Evolutionary conservation across 2,888 invertebrate species (phyloP).

Genomic region (Amblyjoppa proteus): DNA sequence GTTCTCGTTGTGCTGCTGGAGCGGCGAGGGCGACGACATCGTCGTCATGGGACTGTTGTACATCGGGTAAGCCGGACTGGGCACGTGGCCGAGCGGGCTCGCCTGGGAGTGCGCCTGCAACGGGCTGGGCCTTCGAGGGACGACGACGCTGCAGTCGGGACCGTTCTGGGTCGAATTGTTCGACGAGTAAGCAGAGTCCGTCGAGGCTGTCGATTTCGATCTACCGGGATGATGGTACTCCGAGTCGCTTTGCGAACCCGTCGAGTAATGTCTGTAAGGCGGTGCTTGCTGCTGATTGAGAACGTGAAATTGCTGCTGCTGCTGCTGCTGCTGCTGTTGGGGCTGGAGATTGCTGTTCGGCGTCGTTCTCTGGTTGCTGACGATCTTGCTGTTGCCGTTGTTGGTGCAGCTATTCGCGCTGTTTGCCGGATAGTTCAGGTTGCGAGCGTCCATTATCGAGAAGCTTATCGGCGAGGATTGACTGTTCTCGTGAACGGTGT

Average conservation of each 20-base stretch:
- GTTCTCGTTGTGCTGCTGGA: constrained; percentile 87
- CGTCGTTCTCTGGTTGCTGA: constrained; percentile 75
- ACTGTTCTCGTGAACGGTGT: constrained; percentile 87
- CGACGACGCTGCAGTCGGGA: constrained; percentile 89
- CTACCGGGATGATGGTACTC: constrained; percentile 87
- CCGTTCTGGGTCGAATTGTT: constrained; percentile 88
- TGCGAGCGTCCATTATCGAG: constrained; percentile 90
- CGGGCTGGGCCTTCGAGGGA: constrained; percentile 90
- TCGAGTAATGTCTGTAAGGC: constrained; percentile 88
- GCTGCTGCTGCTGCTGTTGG: constrained; percentile 84
- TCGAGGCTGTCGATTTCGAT: constrained; percentile 88
- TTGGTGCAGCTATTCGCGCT: constrained; percentile 82
- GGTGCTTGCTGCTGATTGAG: constrained; percentile 85
- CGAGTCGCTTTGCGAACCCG: constrained; percentile 87
- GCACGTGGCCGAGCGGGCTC: constrained; percentile 90
- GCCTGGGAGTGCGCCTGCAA: constrained; percentile 90
- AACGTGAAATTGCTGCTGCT: constrained; percentile 68
- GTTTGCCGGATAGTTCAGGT: constrained; percentile 88
- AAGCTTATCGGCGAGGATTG: constrained; percentile 92
- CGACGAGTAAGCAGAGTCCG: constrained; percentile 88
- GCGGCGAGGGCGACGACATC: constrained; percentile 88
- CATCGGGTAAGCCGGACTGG: constrained; percentile 93
- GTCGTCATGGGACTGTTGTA: constrained; percentile 94
- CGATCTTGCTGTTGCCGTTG: constrained; percentile 74
- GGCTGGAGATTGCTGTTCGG: constrained; percentile 77